These are phyloP conservation scores for Propithecus coquereli DNA, from an alignment of 2,113 vertebrate species.

Conservation along the genomic window DNA sequence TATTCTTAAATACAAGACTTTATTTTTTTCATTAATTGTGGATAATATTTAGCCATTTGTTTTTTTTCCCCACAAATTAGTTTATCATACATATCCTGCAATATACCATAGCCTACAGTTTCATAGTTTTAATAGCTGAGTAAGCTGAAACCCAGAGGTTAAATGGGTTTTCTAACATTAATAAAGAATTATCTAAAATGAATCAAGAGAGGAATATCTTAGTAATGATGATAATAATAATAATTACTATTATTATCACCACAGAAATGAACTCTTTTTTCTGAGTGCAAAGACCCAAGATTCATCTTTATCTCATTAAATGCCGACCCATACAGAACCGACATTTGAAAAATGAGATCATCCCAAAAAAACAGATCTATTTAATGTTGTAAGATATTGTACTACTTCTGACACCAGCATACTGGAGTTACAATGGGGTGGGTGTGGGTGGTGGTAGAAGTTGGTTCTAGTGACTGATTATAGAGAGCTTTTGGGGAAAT, in stretches of 20 bases:
- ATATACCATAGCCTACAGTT: background rate
- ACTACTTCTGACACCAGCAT: background rate
- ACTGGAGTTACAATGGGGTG: background rate
- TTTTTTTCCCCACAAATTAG: background rate
- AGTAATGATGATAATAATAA: background rate
- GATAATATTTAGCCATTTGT: background rate
- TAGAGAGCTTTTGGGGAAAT: background rate
- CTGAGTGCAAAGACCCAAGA: background rate
- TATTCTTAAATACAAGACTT: background rate
- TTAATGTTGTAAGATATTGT: background rate
- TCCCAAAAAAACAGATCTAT: background rate
- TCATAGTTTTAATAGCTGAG: background rate
- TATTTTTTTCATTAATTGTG: background rate
- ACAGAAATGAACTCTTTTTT: background rate
- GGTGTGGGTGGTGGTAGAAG: too few relatives aligned
- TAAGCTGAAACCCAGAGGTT: background rate
- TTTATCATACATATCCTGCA: background rate
- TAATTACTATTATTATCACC: background rate
- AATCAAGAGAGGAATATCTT: background rate
- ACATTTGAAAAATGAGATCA: background rate
- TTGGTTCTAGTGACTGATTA: background rate
- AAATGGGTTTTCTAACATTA: background rate
- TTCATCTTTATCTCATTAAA: background rate
- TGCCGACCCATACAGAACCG: background rate
- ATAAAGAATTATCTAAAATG: background rate